A percentile compares a stretch with the other conserved stretches of the same genome.
Evolutionary conservation across 2,797 vertebrate species (phyloP).

Genomic region (Trematomus bernacchii): DNA sequence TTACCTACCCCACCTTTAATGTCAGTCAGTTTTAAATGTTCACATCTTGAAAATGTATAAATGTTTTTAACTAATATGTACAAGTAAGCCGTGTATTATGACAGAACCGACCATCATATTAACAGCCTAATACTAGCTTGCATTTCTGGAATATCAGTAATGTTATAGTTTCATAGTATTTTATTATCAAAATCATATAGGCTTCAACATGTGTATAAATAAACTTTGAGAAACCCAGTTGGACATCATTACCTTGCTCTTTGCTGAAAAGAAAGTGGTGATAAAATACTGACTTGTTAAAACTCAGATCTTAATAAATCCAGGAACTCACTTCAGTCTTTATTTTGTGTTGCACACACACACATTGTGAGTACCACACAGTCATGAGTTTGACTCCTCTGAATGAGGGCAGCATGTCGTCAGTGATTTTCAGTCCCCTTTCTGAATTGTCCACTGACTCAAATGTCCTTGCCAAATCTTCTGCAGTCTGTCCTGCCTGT

Average conservation of each 20-base stretch:
- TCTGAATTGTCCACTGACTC: slow-evolving; percentile 22
- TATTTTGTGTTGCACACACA: slow-evolving; percentile 2
- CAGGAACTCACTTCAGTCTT: slow-evolving; percentile 10
- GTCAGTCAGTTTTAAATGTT: neutral
- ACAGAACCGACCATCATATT: neutral
- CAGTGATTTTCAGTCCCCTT: slow-evolving; percentile 36
- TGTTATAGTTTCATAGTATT: neutral
- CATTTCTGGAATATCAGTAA: neutral
- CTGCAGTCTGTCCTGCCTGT: neutral
- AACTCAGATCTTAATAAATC: neutral
- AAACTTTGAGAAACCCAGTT: neutral
- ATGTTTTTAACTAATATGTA: neutral
- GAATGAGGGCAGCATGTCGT: neutral
- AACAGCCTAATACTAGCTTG: neutral
- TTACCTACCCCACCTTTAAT: no score
- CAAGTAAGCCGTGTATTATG: neutral
- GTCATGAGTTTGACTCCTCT: neutral
- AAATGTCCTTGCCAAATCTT: slow-evolving; percentile 2
- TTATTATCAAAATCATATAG: neutral
- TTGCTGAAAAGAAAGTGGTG: neutral
- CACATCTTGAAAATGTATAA: neutral
- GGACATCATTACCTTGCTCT: neutral
- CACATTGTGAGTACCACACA: neutral
- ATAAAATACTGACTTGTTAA: neutral
- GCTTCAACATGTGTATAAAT: neutral